phyloP scores from a whole-genome alignment of 1,140 invertebrate species.

The Cydia splendana region DNA sequence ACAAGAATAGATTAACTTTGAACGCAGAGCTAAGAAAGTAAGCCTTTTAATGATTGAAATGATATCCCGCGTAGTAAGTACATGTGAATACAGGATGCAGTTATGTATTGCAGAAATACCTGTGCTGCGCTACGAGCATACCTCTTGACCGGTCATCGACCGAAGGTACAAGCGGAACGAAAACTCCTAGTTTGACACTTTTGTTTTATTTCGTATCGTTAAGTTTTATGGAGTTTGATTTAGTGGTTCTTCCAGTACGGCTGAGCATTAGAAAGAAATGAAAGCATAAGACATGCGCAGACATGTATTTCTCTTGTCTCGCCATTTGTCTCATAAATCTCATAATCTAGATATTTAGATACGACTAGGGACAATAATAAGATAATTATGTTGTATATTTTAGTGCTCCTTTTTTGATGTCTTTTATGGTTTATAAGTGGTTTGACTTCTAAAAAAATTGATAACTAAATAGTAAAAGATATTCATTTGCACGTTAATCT shows the following conservation, averaged over 20 bases:
- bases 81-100: neutral
- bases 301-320: neutral
- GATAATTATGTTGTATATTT: no score
- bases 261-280: neutral
- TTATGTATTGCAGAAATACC: neutral
- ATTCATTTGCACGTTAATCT: no score
- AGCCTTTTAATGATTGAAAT: no score
- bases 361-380: no score
- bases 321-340: neutral
- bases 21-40: no score
- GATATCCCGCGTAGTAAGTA: neutral
- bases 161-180: slow-evolving; percentile 2
- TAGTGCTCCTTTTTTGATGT: no score
- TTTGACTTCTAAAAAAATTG: no score
- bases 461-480: no score
- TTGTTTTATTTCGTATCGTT: slow-evolving; percentile 19
- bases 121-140: neutral
- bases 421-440: no score
- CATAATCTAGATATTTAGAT: no score
- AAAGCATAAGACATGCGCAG: neutral
- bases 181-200: slow-evolving; percentile 18
- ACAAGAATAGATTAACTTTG: no score
- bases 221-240: slow-evolving; percentile 31
- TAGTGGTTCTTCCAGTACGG: neutral
- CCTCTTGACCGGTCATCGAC: slow-evolving; percentile 22